Evolutionary conservation across 2,113 vertebrate genomes (phyloP).

Genomic region (Lampris incognitus): DNA sequence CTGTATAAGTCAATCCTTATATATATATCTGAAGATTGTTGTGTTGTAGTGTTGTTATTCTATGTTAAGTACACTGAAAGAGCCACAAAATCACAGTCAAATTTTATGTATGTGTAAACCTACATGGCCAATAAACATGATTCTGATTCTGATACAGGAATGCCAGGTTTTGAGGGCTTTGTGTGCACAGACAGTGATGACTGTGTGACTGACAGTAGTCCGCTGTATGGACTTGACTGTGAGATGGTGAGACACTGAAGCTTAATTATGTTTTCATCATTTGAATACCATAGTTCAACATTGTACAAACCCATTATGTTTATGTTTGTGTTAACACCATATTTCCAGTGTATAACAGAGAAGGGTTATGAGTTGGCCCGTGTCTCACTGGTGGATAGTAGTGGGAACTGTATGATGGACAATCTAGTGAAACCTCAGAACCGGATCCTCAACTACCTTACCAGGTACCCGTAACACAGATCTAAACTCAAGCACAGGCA

Average conservation of each 20-base stretch:
- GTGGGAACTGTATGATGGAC: constrained; percentile 86
- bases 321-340: background rate
- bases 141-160: constrained; percentile 70
- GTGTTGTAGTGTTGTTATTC: too few species aligned
- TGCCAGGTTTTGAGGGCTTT: constrained; percentile 79
- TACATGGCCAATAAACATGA: too few species aligned
- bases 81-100: too few species aligned
- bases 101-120: too few species aligned
- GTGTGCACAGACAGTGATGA: constrained; percentile 74
- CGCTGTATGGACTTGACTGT: constrained; percentile 92
- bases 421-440: constrained; percentile 88
- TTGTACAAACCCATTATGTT: background rate
- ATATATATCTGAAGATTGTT: too few species aligned
- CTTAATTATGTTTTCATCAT: background rate
- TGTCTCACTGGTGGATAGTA: constrained; percentile 87
- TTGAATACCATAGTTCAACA: background rate
- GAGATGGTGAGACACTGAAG: constrained; percentile 87
- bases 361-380: constrained; percentile 85
- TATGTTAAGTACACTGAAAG: too few species aligned
- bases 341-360: constrained; percentile 85
- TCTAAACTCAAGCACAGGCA: constrained; percentile 3
- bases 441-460: constrained; percentile 86
- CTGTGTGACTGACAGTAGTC: constrained; percentile 85
- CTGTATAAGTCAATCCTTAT: too few species aligned
- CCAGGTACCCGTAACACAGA: constrained; percentile 78